phyloP scores from a whole-genome alignment of 2,888 invertebrate genomes.

The Caenorhabditis panamensis region DNA sequence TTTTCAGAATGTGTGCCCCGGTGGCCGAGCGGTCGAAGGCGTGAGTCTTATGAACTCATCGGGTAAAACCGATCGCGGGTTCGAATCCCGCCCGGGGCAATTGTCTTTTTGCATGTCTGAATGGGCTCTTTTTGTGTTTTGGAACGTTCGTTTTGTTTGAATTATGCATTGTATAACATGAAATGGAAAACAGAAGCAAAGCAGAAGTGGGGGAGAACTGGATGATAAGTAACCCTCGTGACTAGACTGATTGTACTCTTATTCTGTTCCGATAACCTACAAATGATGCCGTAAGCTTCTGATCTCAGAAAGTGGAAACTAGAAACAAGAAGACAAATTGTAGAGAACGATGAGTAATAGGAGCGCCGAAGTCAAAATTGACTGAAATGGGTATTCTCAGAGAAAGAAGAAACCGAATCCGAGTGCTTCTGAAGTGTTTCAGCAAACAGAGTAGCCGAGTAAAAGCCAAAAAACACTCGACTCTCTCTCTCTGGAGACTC shows the following conservation, averaged over 20 bases:
- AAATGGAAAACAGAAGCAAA: no score
- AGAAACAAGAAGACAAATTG: neutral
- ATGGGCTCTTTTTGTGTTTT: no score
- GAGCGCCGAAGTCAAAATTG: no score
- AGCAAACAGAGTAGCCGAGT: constrained; percentile 6
- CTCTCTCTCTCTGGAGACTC: neutral
- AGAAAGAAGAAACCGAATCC: neutral
- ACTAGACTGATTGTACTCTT: no score
- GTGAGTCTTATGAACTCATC: constrained; percentile 37
- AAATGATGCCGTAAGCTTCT: no score
- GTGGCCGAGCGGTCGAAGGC: constrained; percentile 35
- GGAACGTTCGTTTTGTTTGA: no score
- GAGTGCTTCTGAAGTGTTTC: constrained; percentile 12
- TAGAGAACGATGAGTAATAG: neutral
- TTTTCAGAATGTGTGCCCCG: constrained; percentile 21
- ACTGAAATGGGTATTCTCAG: neutral
- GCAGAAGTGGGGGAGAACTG: no score
- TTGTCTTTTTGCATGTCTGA: neutral
- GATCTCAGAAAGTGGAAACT: neutral
- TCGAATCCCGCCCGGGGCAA: constrained; percentile 37
- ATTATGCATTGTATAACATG: no score
- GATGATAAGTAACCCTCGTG: no score
- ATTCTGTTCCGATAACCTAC: no score
- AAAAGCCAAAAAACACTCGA: constrained; percentile 14
- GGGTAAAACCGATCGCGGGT: constrained; percentile 29